Evolutionary conservation across 1,140 invertebrate species (phyloP).

Genomic region (Grapholita molesta): DNA sequence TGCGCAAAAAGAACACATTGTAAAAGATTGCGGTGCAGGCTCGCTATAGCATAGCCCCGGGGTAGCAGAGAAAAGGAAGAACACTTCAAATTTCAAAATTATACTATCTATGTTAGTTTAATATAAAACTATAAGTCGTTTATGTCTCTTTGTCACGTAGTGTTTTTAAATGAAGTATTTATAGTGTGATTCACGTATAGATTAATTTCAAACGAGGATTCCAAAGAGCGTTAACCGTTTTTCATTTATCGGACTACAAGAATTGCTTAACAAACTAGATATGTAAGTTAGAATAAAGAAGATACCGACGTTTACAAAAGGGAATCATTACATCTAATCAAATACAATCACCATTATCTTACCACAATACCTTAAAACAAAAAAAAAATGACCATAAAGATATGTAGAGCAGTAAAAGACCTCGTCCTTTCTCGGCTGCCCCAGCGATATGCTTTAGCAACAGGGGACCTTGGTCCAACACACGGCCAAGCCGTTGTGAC

Average conservation of each 20-base stretch:
- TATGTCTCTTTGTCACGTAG: not conserved
- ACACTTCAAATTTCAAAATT: not conserved
- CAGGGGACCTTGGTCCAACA: slow-evolving; percentile 58
- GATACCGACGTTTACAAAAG: not conserved
- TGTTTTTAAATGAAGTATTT: not conserved
- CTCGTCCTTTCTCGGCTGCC: not conserved
- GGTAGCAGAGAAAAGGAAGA: not conserved
- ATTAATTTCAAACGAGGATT: not conserved
- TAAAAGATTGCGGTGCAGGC: slow-evolving; percentile 23
- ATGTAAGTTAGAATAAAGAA: too few species aligned
- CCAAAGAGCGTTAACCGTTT: too few species aligned
- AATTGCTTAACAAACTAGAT: too few species aligned
- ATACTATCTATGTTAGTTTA: not conserved
- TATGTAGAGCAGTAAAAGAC: not conserved
- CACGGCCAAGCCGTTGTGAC: slow-evolving; percentile 57
- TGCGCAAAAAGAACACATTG: slow-evolving; percentile 44
- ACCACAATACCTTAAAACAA: not conserved
- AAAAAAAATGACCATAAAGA: not conserved
- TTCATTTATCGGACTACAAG: too few species aligned
- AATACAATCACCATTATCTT: not conserved
- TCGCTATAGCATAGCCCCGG: slow-evolving; percentile 18
- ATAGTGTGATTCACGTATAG: not conserved
- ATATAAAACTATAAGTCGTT: not conserved
- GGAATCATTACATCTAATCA: not conserved
- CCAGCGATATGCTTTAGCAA: slow-evolving; percentile 20